These are phyloP conservation scores for Dipus sagitta DNA, from an alignment of 2,797 vertebrate species.

Conservation along the genomic window DNA sequence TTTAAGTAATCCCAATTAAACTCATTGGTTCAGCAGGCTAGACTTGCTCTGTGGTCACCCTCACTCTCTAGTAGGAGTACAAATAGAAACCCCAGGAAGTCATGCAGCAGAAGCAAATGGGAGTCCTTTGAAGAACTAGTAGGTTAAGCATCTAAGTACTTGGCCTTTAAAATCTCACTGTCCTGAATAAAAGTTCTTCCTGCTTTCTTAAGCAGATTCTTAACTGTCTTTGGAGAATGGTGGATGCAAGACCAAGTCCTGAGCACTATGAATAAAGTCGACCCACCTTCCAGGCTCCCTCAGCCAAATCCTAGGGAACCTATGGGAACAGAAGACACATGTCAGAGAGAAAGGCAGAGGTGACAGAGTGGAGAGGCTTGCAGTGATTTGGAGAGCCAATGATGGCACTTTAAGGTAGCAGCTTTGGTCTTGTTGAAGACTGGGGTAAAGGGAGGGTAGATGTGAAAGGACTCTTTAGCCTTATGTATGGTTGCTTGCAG, in stretches of 20 bases:
- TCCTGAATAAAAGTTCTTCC: neutral
- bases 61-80: neutral
- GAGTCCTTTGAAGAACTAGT: neutral
- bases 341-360: neutral
- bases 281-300: neutral
- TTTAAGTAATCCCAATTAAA: neutral
- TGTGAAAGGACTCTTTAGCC: neutral
- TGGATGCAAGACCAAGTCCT: neutral
- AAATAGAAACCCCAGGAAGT: neutral
- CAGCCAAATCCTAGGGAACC: neutral
- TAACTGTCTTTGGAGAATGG: neutral
- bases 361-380: neutral
- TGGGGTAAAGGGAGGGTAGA: neutral
- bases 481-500: neutral
- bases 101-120: neutral
- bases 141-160: neutral
- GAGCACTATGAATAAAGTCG: neutral
- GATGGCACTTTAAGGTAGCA: neutral
- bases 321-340: neutral
- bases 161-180: neutral
- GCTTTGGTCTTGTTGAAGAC: neutral
- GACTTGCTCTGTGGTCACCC: neutral
- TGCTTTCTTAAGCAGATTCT: neutral
- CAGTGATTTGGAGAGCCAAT: neutral
- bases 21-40: neutral